Percentiles rank a stretch among this genome's conserved stretches.
These are phyloP conservation scores for Diabrotica virgifera DNA, from an alignment of 1,140 invertebrate genomes.

Conservation along the genomic window DNA sequence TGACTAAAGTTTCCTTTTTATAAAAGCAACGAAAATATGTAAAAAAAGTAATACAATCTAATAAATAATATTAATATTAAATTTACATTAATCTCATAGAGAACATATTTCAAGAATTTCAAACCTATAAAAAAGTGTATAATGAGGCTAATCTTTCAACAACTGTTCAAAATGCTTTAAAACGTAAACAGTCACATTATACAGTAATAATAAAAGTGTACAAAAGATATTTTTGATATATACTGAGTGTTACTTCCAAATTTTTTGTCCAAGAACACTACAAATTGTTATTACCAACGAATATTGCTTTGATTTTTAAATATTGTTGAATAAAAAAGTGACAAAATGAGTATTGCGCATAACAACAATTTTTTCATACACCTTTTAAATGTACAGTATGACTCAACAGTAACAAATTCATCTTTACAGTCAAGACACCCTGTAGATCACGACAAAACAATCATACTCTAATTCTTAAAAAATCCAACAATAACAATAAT, in stretches of 20 bases:
- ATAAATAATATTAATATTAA: constrained; percentile 11
- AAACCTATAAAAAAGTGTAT: background rate
- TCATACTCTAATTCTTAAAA: constrained; percentile 7
- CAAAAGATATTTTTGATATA: background rate
- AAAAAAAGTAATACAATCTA: background rate
- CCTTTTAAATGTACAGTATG: background rate
- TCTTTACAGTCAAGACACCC: background rate
- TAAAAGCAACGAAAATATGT: constrained; percentile 15
- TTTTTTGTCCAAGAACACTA: background rate
- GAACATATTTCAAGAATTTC: background rate
- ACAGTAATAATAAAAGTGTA: too few relatives aligned
- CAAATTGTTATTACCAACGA: background rate
- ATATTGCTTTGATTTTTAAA: constrained; percentile 1
- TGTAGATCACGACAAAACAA: constrained; percentile 7
- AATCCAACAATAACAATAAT: constrained; percentile 6
- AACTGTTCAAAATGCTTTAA: too few relatives aligned
- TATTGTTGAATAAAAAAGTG: constrained; percentile 1
- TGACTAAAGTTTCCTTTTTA: background rate
- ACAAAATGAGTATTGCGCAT: background rate
- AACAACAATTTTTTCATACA: constrained; percentile 1
- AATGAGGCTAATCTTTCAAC: too few relatives aligned
- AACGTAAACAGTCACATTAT: too few relatives aligned
- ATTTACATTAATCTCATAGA: constrained; percentile 1
- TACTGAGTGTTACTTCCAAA: background rate
- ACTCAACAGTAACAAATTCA: background rate